Evolutionary conservation across 2,888 invertebrate genomes (phyloP).

Genomic region (Plebejus argus): DNA sequence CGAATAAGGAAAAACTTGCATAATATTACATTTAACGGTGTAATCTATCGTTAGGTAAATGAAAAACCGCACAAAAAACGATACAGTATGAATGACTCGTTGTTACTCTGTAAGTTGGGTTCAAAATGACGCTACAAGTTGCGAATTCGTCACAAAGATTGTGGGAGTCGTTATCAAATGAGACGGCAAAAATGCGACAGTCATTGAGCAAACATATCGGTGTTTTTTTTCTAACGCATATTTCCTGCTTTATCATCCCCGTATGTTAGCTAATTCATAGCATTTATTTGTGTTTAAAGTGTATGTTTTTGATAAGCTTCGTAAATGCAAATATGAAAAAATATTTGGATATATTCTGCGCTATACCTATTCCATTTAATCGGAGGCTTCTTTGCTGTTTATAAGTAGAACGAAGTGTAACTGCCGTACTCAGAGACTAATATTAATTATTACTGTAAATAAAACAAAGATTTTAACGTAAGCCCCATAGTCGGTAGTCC

Average conservation of each 20-base stretch:
- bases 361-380: too few species aligned
- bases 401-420: too few species aligned
- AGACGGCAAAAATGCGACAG: neutral
- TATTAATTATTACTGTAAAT: too few species aligned
- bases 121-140: neutral
- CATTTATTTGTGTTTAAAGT: neutral
- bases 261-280: neutral
- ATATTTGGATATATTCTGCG: too few species aligned
- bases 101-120: neutral
- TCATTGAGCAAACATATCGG: neutral
- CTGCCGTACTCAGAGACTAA: too few species aligned
- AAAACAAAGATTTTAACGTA: too few species aligned
- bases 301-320: neutral
- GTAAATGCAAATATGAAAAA: neutral
- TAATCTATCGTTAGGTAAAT: neutral
- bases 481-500: too few species aligned
- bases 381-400: too few species aligned
- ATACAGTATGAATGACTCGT: neutral
- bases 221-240: neutral
- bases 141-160: neutral
- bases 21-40: neutral
- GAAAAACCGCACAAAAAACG: too few species aligned
- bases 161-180: neutral
- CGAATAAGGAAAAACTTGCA: neutral
- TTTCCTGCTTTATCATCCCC: neutral